Evolutionary conservation across 2,113 vertebrate genomes (phyloP), one percentile per base, ranked within the genome.

Genomic region (Bufo gargarizans): DNA sequence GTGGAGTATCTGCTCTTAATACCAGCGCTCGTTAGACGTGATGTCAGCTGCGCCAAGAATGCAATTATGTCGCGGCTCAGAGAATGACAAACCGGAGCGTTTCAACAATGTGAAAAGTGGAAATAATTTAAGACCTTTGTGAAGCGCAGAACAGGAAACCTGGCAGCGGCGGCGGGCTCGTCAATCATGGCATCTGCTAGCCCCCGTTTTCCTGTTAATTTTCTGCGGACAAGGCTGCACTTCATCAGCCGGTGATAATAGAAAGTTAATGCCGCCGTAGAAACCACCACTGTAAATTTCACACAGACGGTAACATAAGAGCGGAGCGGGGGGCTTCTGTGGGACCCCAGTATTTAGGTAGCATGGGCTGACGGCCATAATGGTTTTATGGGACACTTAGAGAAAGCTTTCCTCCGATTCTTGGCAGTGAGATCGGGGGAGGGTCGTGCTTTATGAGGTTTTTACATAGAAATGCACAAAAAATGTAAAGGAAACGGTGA

Each of bases 161-260:
- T 61, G 84, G 69, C 55, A 8, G 19, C 45, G 45, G 2, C 71
- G 16, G 20, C 20, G 19, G 47, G 71, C 71, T 79, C 20, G 77
- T 55, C 72, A 20, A 55, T 84, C 43, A 83, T n/a, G 49, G 53
- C 69, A 83, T 83, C 82, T 55, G 61, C 20, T 56, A 84, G 82
- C 82, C 47, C 71, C 71, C 5, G 16, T 84, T 83, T 72, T 53
- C 58, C 43, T 45, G 33, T 86, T 76, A 43, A 77, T 77, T 77
- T 86, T 59, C 69, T 22, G 59, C 55, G 56, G 85, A 86, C 85
- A 86, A 65, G 58, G 74, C 58, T 63, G 59, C 72, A 65, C 72
- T 78, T 67, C 74, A 78, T 86, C 74, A 78, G 19, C 14, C 77
- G 12, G 22, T 67, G 45, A 86, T 86, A 76, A 85, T 59, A 76